These are phyloP conservation scores for Seriola aureovittata DNA, from an alignment of 2,113 vertebrate species.

Conservation along the genomic window DNA sequence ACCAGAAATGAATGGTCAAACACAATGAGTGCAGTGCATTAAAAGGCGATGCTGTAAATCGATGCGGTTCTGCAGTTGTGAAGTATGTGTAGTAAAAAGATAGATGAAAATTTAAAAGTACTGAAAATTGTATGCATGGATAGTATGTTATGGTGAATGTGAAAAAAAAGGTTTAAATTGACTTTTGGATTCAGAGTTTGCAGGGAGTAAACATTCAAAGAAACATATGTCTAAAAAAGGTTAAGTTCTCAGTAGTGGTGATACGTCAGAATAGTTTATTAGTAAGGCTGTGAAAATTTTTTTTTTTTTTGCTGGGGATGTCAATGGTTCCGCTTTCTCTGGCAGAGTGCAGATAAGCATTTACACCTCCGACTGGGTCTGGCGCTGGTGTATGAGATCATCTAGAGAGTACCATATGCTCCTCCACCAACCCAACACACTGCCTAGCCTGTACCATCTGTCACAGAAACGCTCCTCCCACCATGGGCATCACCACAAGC, in stretches of 20 bases:
- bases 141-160: neutral
- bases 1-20: neutral
- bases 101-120: neutral
- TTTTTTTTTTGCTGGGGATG: constrained; percentile 33
- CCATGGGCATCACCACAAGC: constrained; percentile 36
- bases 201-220: neutral
- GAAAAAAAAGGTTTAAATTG: neutral
- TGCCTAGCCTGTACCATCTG: constrained; percentile 74
- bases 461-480: constrained; percentile 39
- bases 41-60: neutral
- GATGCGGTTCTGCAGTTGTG: neutral
- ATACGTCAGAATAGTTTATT: neutral
- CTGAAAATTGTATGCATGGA: neutral
- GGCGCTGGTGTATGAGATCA: constrained; percentile 60
- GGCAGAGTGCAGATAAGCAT: constrained; percentile 55
- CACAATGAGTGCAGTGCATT: neutral
- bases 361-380: constrained; percentile 65
- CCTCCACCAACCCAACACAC: constrained; percentile 63
- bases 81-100: neutral
- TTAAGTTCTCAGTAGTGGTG: neutral
- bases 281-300: neutral
- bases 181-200: neutral
- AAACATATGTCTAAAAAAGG: neutral
- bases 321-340: constrained; percentile 31
- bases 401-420: constrained; percentile 77